Percentiles rank a stretch among this genome's conserved stretches.
These are phyloP conservation scores for Anthopleura sola DNA, from an alignment of 64 coral and sea anemone genomes.

Conservation along the genomic window DNA sequence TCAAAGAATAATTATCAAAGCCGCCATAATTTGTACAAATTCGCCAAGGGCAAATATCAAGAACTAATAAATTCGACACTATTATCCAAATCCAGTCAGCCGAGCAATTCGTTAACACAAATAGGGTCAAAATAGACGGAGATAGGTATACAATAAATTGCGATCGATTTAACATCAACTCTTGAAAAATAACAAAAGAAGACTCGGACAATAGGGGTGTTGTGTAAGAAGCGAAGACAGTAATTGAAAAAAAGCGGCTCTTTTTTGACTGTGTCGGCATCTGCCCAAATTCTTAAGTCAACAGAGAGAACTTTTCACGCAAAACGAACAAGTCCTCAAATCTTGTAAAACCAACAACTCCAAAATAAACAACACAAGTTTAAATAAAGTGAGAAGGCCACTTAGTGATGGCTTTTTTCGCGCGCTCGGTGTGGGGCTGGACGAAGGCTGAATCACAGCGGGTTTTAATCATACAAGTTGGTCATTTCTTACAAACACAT, in stretches of 20 bases:
- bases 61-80: slow-evolving; percentile 30
- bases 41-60: slow-evolving; percentile 25
- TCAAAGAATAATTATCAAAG: slow-evolving; percentile 18
- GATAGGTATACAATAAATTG: neutral
- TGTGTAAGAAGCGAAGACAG: neutral
- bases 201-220: neutral
- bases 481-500: slow-evolving; percentile 2
- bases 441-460: slow-evolving; percentile 1
- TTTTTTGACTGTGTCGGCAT: slow-evolving; percentile 15
- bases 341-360: neutral
- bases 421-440: slow-evolving; percentile 18
- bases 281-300: neutral
- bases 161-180: slow-evolving; percentile 14
- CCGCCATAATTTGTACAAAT: slow-evolving; percentile 26
- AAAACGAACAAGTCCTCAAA: neutral
- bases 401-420: neutral
- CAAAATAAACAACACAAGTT: slow-evolving; percentile 4
- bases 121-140: slow-evolving; percentile 18
- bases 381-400: neutral
- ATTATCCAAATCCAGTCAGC: slow-evolving; percentile 6
- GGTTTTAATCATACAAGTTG: slow-evolving; percentile 23
- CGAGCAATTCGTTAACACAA: slow-evolving; percentile 10
- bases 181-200: slow-evolving; percentile 1
- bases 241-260: slow-evolving; percentile 27
- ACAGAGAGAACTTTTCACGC: slow-evolving; percentile 1